Base-by-base conservation (phyloP, 2,888 invertebrate species). In the Ypsolopha sequella region DNA sequence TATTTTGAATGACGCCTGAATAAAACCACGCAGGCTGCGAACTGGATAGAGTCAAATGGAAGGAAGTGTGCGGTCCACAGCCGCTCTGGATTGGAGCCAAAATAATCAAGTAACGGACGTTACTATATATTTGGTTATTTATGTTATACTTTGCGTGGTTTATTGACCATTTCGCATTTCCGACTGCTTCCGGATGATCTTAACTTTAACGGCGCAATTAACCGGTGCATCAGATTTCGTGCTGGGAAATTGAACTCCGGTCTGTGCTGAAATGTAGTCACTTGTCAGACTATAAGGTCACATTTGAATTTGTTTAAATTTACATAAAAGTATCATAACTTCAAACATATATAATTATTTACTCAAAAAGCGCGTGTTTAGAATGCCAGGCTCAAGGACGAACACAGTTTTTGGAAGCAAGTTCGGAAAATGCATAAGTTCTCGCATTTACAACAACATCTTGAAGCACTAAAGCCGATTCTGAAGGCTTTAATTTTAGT, bases 91-190 rank as follows among this genome's bases (percentile, higher is more conserved):
- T 62, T 58, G 54, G 52, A 54, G 82, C 84, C 81, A 84, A 79
- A 72, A 77, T 77, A 76, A 80, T 79, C 76, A 68, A 70, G 67
- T 69, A 68, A 73, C 66, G 71, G 65, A 67, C 68, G 62, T 63
- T 63, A 53, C 56, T 61, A 68, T 68, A 58, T 69, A 62, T 65
- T 68, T 67, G 61, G 63, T 70, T 73, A 70, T 72, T 73, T 73
- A 70, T 72, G 74, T 68, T 66, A 66, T 75, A 66, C 47, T 14
- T 1, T 36, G 13, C 13, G 11, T 36, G 13, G 7, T 46, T 46
- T 46, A 46, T 46, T 46, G 46, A 35, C 34, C 35, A 35, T 46
- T 46, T 35, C 35, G 36, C 34, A 34, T 34, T 46, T 11, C 46
- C 35, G 34, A 34, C 35, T 35, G 46, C 35, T 46, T 44, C 24